phyloP scores from a whole-genome alignment of 2,888 invertebrate genomes.

The Aphidoletes aphidimyza region DNA sequence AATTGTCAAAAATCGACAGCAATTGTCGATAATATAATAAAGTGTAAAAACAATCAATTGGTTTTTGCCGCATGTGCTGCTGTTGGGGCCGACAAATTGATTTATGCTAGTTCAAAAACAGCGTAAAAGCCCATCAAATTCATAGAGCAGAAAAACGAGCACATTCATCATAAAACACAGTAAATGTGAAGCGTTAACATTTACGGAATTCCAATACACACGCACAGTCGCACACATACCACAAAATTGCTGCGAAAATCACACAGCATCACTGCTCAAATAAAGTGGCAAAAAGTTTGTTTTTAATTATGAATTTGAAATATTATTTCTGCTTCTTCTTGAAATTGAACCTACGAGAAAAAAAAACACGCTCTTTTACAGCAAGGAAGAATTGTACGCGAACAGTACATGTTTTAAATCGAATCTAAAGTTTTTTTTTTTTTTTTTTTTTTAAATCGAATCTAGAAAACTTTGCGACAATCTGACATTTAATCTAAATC shows the following conservation, averaged over 20 bases:
- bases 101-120: neutral
- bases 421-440: neutral
- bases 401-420: neutral
- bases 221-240: no score
- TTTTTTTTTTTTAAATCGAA: neutral
- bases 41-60: slow-evolving; percentile 14
- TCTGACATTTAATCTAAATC: slow-evolving; percentile 39
- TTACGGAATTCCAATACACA: no score
- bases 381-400: no score
- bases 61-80: neutral
- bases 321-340: neutral
- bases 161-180: neutral
- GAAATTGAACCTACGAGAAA: neutral
- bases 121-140: neutral
- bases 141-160: neutral
- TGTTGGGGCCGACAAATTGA: neutral
- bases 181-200: neutral
- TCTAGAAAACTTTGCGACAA: slow-evolving; percentile 18
- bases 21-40: slow-evolving; percentile 11
- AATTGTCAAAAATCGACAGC: slow-evolving; percentile 21
- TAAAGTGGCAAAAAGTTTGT: slow-evolving; percentile 10
- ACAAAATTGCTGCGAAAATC: neutral
- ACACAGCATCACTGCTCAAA: neutral
- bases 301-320: slow-evolving; percentile 35
- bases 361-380: neutral